Conservation (phyloP, 2,797 vertebrate species). For the Parambassis ranga region DNA sequence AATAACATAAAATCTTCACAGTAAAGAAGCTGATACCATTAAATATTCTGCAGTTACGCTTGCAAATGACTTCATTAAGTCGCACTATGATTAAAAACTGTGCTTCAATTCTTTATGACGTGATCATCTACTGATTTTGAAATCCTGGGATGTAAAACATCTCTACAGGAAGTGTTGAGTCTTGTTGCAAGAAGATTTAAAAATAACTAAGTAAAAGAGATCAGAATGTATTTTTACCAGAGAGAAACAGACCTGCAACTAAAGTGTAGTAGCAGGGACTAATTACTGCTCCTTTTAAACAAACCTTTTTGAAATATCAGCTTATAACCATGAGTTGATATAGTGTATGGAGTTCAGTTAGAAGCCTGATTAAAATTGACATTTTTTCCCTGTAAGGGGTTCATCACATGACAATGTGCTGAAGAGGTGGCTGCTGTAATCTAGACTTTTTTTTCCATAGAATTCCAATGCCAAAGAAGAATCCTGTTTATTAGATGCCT, state of each 20-base stretch:
- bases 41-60: neutral
- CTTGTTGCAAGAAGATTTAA: neutral
- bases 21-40: no score
- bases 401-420: slow-evolving; percentile 18
- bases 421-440: slow-evolving; percentile 21
- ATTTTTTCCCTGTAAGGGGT: neutral
- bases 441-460: slow-evolving; percentile 10
- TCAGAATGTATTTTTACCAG: neutral
- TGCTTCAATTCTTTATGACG: accelerated
- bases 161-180: neutral
- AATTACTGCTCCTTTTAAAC: no score
- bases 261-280: no score
- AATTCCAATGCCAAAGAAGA: slow-evolving; percentile 48
- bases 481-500: slow-evolving; percentile 53
- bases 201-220: neutral
- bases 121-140: neutral
- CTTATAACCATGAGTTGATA: neutral
- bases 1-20: no score
- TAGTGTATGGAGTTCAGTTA: neutral
- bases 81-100: no score
- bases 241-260: no score
- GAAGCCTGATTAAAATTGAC: neutral
- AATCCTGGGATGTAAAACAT: neutral
- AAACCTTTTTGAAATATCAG: neutral
- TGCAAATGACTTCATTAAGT: no score